A percentile compares a stretch with the other conserved stretches of the same genome.
Conservation (phyloP, 2,113 vertebrate genomes). For the Podarcis cretensis region DNA sequence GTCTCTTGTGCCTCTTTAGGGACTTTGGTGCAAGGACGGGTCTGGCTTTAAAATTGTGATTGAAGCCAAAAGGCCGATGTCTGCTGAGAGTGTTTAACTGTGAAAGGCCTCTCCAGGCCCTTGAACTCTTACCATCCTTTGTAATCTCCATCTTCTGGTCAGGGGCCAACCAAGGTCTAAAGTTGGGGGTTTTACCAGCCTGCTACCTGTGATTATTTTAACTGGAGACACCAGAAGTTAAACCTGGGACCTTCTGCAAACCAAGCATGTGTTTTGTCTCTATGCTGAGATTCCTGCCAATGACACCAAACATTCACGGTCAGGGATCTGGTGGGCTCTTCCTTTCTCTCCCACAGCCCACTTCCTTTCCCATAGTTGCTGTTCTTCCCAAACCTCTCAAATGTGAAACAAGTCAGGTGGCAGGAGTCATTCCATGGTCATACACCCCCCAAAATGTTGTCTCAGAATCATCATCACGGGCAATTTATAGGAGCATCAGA, state of each 20-base stretch:
- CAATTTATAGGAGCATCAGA: neutral
- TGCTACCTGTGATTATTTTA: too few species aligned
- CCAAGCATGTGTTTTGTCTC: neutral
- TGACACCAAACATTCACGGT: too few species aligned
- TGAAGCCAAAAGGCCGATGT: neutral
- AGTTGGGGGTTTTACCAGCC: neutral
- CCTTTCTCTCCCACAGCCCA: neutral
- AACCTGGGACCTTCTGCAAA: neutral
- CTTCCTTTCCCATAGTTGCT: too few species aligned
- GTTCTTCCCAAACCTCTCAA: neutral
- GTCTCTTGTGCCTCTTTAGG: neutral
- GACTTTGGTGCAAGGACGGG: conserved; percentile 14
- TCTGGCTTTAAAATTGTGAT: conserved; percentile 27
- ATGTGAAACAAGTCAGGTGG: neutral
- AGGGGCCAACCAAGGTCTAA: neutral
- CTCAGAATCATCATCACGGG: neutral
- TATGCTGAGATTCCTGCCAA: neutral
- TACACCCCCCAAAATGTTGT: neutral
- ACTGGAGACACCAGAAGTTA: neutral
- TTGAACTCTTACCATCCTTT: neutral
- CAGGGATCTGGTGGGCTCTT: neutral
- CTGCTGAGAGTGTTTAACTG: neutral
- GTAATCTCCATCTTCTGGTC: neutral
- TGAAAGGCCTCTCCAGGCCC: neutral
- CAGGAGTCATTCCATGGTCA: neutral